Percentiles rank a stretch among this genome's conserved stretches.
Conservation (phyloP, 2,797 vertebrate genomes). For the Lutjanus argentimaculatus region DNA sequence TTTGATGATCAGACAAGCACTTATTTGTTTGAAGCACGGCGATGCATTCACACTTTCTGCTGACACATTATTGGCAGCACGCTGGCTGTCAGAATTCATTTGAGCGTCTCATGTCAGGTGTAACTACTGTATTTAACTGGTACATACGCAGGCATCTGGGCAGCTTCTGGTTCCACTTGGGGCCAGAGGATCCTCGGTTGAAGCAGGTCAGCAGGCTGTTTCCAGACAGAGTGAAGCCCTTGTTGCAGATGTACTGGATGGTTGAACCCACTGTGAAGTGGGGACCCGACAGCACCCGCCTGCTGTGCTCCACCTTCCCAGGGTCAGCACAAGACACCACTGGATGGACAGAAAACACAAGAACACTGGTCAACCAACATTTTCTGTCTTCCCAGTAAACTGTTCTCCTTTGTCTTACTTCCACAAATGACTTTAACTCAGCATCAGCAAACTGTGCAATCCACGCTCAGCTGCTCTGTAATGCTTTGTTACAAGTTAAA, state of each 20-base stretch:
- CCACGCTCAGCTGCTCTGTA: not conserved
- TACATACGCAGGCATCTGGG: conserved; percentile 94
- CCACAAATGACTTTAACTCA: not conserved
- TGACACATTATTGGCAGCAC: not conserved
- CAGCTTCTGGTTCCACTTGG: conserved; percentile 93
- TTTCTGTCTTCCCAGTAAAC: not conserved
- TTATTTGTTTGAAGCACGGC: not conserved
- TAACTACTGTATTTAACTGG: not conserved
- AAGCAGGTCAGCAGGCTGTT: conserved; percentile 92
- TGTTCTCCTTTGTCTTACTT: not conserved
- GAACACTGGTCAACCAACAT: not conserved
- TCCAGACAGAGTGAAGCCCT: conserved; percentile 91
- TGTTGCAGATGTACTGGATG: conserved; percentile 93
- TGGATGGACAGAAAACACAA: conserved; percentile 57
- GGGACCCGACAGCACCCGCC: conserved; percentile 90
- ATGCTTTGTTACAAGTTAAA: not conserved
- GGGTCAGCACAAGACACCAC: conserved; percentile 93
- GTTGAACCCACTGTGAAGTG: conserved; percentile 92
- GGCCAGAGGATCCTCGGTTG: conserved; percentile 88
- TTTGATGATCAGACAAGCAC: not conserved
- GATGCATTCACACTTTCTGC: not conserved
- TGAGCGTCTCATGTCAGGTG: not conserved
- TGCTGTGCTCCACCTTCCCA: conserved; percentile 92
- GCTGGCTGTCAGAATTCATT: not conserved
- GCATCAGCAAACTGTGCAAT: not conserved